phyloP scores from a whole-genome alignment of 2,888 invertebrate species.

The Ecdyonurus torrentis region DNA sequence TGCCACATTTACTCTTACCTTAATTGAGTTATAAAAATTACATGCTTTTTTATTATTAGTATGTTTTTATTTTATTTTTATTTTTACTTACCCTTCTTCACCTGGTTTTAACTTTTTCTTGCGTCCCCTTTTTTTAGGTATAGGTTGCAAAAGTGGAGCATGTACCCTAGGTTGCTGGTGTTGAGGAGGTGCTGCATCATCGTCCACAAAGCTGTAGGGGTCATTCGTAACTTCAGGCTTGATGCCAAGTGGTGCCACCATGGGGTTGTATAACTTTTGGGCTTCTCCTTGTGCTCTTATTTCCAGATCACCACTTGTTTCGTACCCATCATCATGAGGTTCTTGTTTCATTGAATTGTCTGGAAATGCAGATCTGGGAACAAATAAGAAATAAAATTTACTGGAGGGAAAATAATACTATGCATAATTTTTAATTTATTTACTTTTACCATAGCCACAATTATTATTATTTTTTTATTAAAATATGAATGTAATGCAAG shows the following conservation, averaged over 20 bases:
- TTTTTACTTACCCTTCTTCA: constrained; percentile 7
- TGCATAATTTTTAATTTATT: no score
- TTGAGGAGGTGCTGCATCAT: constrained; percentile 30
- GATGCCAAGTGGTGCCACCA: constrained; percentile 26
- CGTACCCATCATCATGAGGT: constrained; percentile 78
- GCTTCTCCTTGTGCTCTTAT: constrained; percentile 16
- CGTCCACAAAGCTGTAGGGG: constrained; percentile 75
- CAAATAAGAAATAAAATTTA: no score
- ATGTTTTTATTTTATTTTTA: no score
- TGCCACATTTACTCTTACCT: no score
- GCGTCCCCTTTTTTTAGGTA: constrained; percentile 66
- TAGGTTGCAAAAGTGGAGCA: constrained; percentile 26
- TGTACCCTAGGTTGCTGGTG: constrained; percentile 21
- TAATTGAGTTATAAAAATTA: no score
- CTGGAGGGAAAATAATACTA: no score
- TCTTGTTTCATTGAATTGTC: constrained; percentile 37
- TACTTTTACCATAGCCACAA: no score
- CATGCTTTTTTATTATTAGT: no score
- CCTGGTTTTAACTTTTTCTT: constrained; percentile 50
- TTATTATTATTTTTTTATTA: no score
- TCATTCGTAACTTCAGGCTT: constrained; percentile 24
- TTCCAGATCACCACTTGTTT: constrained; percentile 43
- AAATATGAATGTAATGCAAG: no score
- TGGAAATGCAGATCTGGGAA: constrained; percentile 15
- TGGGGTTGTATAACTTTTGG: constrained; percentile 20